These are phyloP conservation scores for Sciurus niger DNA, from an alignment of 2,113 vertebrate species.

Conservation along the genomic window DNA sequence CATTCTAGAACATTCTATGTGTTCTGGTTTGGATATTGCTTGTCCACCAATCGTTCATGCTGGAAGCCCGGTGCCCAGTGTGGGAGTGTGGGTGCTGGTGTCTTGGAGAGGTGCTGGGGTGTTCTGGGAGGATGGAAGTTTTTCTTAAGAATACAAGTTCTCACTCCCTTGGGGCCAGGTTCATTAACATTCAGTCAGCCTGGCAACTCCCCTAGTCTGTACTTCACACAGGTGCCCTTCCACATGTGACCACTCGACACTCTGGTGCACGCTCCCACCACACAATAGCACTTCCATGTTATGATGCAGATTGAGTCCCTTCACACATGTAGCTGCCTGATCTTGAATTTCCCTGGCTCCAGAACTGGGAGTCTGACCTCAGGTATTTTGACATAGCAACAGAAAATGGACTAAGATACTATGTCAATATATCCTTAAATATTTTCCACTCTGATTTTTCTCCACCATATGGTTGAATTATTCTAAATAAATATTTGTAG, in stretches of 20 bases:
- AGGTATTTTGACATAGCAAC: background rate
- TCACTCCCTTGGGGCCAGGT: background rate
- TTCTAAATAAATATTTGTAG: background rate
- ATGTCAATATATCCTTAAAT: background rate
- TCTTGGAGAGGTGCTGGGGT: background rate
- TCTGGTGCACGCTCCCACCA: background rate
- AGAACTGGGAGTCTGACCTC: background rate
- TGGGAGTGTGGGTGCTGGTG: background rate
- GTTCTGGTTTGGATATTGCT: background rate
- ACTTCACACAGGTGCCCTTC: accelerated
- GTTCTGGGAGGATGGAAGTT: too few species aligned
- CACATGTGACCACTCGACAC: background rate
- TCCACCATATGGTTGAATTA: background rate
- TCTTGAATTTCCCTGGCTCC: background rate
- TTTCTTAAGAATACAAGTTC: background rate
- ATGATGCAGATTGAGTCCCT: background rate
- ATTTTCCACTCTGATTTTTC: background rate
- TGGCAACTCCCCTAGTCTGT: background rate
- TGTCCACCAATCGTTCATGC: background rate
- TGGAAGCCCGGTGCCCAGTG: background rate
- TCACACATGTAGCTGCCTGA: background rate
- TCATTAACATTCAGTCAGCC: background rate
- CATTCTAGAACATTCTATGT: background rate
- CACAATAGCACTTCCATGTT: background rate
- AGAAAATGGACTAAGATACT: background rate